phyloP scores from a whole-genome alignment of 2,797 vertebrate genomes.

The Sparidentex hasta region DNA sequence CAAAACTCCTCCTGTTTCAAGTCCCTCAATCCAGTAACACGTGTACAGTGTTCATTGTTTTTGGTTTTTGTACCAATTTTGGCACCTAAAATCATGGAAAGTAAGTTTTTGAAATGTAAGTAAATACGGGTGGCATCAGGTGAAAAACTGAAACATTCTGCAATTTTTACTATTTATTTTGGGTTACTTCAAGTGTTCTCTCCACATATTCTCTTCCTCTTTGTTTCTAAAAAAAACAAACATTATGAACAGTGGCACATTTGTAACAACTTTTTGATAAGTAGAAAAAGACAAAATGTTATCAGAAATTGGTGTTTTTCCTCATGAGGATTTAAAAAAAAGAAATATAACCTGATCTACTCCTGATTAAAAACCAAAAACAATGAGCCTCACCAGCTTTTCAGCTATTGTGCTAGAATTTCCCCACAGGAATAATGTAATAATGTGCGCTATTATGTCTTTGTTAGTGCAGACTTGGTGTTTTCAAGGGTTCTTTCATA shows the following conservation, averaged over 20 bases:
- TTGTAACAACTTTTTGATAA: not conserved
- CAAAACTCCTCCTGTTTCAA: slow-evolving; percentile 64
- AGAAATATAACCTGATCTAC: not conserved
- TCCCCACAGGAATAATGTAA: slow-evolving; percentile 16
- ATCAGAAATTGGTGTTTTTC: not conserved
- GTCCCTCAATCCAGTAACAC: not conserved
- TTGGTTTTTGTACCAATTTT: slow-evolving; percentile 19
- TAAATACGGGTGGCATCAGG: too few species aligned
- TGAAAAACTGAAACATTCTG: not conserved
- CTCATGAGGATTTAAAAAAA: too few species aligned
- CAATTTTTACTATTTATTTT: not conserved
- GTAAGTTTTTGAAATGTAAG: not conserved
- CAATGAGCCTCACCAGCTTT: slow-evolving; percentile 26
- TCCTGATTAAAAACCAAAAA: slow-evolving; percentile 38
- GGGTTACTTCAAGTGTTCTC: not conserved
- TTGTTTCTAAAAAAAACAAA: not conserved
- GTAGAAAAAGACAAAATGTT: not conserved
- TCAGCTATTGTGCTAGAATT: slow-evolving; percentile 21
- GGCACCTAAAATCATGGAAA: not conserved
- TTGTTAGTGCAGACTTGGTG: slow-evolving; percentile 34
- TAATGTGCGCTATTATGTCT: slow-evolving; percentile 7
- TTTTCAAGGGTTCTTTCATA: slow-evolving; percentile 28
- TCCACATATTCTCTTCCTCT: not conserved
- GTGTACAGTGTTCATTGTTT: slow-evolving; percentile 36
- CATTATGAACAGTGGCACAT: not conserved